Evolutionary conservation across 2,113 vertebrate genomes (phyloP).

Genomic region (Ceratotherium simum): DNA sequence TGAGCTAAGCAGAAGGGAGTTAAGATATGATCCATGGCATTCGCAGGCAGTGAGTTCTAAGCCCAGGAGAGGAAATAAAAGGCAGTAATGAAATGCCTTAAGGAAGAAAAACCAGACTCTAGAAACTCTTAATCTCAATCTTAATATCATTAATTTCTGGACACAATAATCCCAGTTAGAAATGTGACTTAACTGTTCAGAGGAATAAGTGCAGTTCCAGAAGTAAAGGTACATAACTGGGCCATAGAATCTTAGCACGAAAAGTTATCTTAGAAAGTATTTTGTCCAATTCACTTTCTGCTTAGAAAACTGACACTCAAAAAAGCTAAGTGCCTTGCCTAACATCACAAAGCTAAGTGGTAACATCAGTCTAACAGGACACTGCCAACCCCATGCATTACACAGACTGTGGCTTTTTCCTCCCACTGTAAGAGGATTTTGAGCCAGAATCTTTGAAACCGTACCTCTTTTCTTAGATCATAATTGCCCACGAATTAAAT

Average conservation of each 20-base stretch:
- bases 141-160: not conserved
- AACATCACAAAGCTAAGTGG: not conserved
- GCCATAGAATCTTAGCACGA: not conserved
- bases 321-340: not conserved
- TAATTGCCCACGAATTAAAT: not conserved
- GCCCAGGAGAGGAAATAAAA: constrained; percentile 7
- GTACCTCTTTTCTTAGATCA: not conserved
- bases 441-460: not conserved
- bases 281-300: constrained; percentile 24
- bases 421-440: not conserved
- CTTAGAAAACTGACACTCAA: constrained; percentile 1
- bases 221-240: not conserved
- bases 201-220: not conserved
- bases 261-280: not conserved
- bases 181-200: not conserved
- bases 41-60: not conserved
- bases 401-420: not conserved
- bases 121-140: not conserved
- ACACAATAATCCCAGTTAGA: not conserved
- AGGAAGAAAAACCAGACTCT: not conserved
- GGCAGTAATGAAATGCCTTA: not conserved
- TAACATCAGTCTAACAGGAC: not conserved
- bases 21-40: not conserved
- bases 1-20: not conserved
- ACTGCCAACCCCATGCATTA: not conserved